Conservation (phyloP, 1,140 invertebrate genomes). For the Temnothorax curvispinosus region DNA sequence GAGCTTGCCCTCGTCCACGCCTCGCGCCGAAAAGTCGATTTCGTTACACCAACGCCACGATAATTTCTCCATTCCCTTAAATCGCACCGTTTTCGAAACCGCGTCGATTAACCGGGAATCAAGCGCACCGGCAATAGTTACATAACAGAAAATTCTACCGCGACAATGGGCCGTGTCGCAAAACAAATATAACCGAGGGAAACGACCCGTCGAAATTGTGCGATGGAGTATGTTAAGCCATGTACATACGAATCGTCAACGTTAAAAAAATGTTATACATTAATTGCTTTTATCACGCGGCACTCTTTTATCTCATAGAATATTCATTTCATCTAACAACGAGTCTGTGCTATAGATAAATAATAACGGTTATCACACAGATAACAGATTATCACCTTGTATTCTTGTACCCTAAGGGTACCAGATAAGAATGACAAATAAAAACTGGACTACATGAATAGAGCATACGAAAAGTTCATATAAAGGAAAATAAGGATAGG, state of each 20-base stretch:
- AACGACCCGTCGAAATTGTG: not conserved
- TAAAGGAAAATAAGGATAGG: not conserved
- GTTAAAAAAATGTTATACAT: not conserved
- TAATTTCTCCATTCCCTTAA: conserved; percentile 54
- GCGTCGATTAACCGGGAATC: conserved; percentile 22
- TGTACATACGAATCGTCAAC: not conserved
- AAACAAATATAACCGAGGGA: not conserved
- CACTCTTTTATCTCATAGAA: not conserved
- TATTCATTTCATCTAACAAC: not conserved
- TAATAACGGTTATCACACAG: not conserved
- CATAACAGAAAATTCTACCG: conserved; percentile 31
- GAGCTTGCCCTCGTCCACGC: conserved; percentile 29
- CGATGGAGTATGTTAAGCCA: not conserved
- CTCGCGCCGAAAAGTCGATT: conserved; percentile 32
- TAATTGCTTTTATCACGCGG: conserved; percentile 3
- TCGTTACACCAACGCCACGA: conserved; percentile 21
- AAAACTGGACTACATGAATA: not conserved
- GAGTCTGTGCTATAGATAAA: not conserved
- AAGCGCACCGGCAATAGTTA: conserved; percentile 11
- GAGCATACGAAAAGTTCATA: not conserved
- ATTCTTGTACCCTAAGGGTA: not conserved
- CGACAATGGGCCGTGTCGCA: not conserved
- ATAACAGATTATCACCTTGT: not conserved
- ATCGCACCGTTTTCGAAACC: conserved; percentile 33
- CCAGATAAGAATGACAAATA: not conserved